A percentile compares a stretch with the other conserved stretches of the same genome.
phyloP scores from a whole-genome alignment of 2,113 vertebrate species.

The Eptatretus burgeri region DNA sequence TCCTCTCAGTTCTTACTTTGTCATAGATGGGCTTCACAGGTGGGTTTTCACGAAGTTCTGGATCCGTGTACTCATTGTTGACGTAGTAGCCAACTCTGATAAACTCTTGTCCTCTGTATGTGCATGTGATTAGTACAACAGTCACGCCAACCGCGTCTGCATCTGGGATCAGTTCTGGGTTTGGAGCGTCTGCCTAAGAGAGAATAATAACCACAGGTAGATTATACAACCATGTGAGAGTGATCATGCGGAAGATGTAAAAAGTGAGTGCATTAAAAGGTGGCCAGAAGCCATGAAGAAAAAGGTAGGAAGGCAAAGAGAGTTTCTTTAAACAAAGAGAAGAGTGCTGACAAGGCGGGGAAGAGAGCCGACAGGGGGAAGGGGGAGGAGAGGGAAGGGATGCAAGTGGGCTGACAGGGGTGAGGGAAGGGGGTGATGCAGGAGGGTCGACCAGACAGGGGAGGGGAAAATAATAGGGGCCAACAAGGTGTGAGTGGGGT shows the following conservation, averaged over 20 bases:
- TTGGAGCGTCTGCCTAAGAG: slow-evolving; percentile 42
- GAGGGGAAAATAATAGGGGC: background rate
- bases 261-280: too few species aligned
- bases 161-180: slow-evolving; percentile 44
- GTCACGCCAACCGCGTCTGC: slow-evolving; percentile 61
- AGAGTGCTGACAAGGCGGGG: background rate
- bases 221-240: too few species aligned
- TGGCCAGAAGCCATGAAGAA: too few species aligned
- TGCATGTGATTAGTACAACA: slow-evolving; percentile 60
- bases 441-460: background rate
- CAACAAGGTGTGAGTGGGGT: background rate
- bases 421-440: background rate
- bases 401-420: background rate
- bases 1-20: slow-evolving; percentile 24
- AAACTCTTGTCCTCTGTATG: slow-evolving; percentile 54
- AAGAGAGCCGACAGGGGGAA: background rate
- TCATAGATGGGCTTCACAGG: slow-evolving; percentile 45
- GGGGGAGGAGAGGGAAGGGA: background rate
- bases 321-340: too few species aligned
- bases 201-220: background rate
- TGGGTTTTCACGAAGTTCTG: slow-evolving; percentile 49
- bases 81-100: slow-evolving; percentile 71
- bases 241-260: too few species aligned
- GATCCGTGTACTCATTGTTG: slow-evolving; percentile 57
- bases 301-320: too few species aligned